phyloP scores from a whole-genome alignment of 2,888 invertebrate genomes.

The Lucinisca nassula region DNA sequence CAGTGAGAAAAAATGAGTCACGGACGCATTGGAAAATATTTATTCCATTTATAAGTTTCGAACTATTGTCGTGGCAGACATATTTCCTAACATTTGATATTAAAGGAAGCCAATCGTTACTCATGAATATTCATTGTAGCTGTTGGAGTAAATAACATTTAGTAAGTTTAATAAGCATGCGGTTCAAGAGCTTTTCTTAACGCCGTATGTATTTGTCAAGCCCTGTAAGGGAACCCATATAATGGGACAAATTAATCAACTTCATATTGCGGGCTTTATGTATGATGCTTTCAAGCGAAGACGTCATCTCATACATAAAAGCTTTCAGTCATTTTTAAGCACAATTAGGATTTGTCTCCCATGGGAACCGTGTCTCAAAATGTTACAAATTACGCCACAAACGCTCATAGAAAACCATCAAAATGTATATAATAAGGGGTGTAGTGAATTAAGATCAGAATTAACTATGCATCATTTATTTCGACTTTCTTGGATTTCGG shows the following conservation, averaged over 20 bases:
- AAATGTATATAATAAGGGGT: slow-evolving; percentile 66
- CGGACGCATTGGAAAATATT: background rate
- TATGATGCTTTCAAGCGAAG: background rate
- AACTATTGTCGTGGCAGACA: background rate
- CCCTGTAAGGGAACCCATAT: background rate
- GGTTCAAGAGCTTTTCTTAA: slow-evolving; percentile 46
- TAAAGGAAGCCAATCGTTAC: slow-evolving; percentile 24
- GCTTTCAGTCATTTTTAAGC: background rate
- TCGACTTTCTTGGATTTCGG: background rate
- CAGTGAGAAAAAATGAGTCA: background rate
- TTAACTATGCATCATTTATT: slow-evolving; percentile 64
- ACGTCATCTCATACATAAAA: background rate
- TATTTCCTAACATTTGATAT: slow-evolving; percentile 17
- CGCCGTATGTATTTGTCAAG: slow-evolving; percentile 41
- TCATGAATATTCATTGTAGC: slow-evolving; percentile 55
- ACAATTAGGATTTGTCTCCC: slow-evolving; percentile 24
- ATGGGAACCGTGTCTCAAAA: slow-evolving; percentile 62
- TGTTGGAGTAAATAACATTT: slow-evolving; percentile 29
- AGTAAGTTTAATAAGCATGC: slow-evolving; percentile 29
- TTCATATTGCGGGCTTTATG: background rate
- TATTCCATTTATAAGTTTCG: background rate
- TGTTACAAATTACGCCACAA: slow-evolving; percentile 61
- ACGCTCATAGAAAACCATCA: slow-evolving; percentile 55
- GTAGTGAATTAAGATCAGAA: slow-evolving; percentile 62
- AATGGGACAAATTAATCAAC: background rate